Conservation (phyloP, 2,888 invertebrate genomes). For the Aelia acuminata region DNA sequence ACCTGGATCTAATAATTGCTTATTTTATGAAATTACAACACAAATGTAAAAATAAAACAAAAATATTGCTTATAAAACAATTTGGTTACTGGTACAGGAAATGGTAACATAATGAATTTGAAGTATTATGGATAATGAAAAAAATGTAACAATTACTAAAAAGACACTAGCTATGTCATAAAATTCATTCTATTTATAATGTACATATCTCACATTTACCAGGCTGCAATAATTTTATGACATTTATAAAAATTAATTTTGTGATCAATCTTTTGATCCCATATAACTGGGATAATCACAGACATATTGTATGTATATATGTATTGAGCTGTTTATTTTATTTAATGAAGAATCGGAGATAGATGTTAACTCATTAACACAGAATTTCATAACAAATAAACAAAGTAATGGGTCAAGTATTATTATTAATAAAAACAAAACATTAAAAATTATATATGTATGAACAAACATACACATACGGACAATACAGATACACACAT, state of each 20-base stretch:
- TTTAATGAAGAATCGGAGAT: neutral
- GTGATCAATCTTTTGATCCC: constrained; percentile 24
- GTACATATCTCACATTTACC: constrained; percentile 40
- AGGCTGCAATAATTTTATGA: constrained; percentile 19
- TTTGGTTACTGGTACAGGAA: constrained; percentile 41
- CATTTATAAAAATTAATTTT: constrained; percentile 10
- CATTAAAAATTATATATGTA: neutral
- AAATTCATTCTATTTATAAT: constrained; percentile 55
- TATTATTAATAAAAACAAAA: neutral
- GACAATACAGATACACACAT: neutral
- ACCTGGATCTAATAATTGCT: neutral
- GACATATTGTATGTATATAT: constrained; percentile 35
- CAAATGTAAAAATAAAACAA: constrained; percentile 41
- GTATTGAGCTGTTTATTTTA: neutral
- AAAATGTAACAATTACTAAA: neutral
- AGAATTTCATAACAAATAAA: neutral
- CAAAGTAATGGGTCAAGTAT: neutral
- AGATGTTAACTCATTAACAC: neutral
- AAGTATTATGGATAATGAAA: constrained; percentile 33
- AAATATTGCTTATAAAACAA: constrained; percentile 52
- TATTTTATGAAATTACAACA: constrained; percentile 36
- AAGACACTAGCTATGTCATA: constrained; percentile 10
- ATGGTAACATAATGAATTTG: constrained; percentile 52
- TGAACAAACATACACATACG: neutral
- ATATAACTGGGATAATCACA: constrained; percentile 43